Evolutionary conservation across 2,797 vertebrate species (phyloP).

Genomic region (Galagoides demidoff): DNA sequence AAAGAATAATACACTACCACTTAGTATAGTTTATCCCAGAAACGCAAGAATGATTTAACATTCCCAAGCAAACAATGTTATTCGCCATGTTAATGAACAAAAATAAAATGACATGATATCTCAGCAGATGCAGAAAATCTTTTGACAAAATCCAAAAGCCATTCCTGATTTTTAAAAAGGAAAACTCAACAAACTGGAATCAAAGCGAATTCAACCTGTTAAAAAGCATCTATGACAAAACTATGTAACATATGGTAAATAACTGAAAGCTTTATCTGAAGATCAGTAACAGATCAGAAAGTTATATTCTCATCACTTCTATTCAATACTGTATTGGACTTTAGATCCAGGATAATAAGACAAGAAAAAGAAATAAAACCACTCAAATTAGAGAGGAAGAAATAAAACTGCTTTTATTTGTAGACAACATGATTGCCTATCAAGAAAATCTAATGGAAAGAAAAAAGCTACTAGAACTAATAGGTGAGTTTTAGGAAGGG

Average conservation of each 20-base stretch:
- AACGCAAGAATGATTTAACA: neutral
- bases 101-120: neutral
- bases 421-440: neutral
- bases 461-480: neutral
- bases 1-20: neutral
- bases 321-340: neutral
- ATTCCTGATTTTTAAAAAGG: neutral
- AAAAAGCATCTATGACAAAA: neutral
- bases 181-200: neutral
- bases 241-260: neutral
- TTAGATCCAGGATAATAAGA: neutral
- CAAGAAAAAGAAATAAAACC: slow-evolving; percentile 4
- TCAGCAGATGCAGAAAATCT: neutral
- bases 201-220: neutral
- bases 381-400: neutral
- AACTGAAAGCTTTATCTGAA: neutral
- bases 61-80: neutral
- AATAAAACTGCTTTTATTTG: neutral
- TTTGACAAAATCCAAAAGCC: neutral
- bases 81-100: neutral
- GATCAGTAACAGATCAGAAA: neutral
- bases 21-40: neutral
- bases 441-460: neutral
- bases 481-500: neutral
- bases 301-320: neutral